Evolutionary conservation across 2,797 vertebrate genomes (phyloP).

Genomic region (Strix occidentalis): DNA sequence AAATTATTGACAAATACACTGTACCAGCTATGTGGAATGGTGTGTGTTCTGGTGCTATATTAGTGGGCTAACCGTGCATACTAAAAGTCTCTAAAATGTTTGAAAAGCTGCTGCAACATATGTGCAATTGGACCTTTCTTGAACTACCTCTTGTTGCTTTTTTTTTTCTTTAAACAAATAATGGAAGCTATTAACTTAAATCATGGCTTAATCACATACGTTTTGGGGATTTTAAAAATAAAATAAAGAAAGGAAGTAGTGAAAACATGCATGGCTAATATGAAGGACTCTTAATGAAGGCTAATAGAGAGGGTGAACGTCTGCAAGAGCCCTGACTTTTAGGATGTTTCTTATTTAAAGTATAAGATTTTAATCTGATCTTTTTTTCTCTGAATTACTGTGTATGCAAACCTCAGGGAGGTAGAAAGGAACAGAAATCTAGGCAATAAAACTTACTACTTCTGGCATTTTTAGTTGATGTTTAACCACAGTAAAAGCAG

Average conservation of each 20-base stretch:
- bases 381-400: not conserved
- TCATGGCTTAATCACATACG: not conserved
- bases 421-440: not conserved
- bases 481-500: not conserved
- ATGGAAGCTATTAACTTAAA: not conserved
- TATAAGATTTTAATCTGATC: not conserved
- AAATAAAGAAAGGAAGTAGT: not conserved
- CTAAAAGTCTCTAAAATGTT: not conserved
- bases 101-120: slow-evolving; percentile 38
- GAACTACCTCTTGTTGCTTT: not conserved
- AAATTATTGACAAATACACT: slow-evolving; percentile 44
- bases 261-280: not conserved
- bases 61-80: not conserved
- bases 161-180: not conserved
- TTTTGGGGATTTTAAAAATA: not conserved
- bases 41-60: slow-evolving; percentile 21
- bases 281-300: not conserved
- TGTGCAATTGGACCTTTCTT: not conserved
- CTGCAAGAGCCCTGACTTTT: not conserved
- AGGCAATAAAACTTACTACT: not conserved
- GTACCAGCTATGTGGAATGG: not conserved
- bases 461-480: not conserved
- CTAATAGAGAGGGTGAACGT: not conserved
- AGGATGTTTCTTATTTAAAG: not conserved
- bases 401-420: not conserved